Conservation (phyloP, 2,113 vertebrate genomes). For the Phalacrocorax carbo region DNA sequence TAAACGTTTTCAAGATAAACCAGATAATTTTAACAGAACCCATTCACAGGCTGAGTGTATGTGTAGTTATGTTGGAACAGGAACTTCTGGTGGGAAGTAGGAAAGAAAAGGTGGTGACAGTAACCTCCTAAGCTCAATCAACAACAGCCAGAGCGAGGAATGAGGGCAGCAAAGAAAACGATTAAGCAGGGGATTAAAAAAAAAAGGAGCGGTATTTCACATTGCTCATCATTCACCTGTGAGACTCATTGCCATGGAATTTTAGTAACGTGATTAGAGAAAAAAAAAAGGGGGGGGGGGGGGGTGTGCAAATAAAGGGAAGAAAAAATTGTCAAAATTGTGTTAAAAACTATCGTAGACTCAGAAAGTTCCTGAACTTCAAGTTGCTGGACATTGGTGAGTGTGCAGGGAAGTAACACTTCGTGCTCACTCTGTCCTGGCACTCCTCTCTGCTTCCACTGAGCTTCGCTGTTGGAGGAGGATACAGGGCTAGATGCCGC, state of each 20-base stretch:
- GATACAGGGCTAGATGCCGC: not conserved
- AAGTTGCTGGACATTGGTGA: not conserved
- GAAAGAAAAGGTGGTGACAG: not conserved
- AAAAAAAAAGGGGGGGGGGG: too few relatives aligned
- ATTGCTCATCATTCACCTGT: not conserved
- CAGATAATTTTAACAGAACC: not conserved
- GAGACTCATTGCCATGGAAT: not conserved
- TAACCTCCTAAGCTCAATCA: not conserved
- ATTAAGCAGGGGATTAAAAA: not conserved
- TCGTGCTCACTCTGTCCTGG: not conserved
- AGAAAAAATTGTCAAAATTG: not conserved
- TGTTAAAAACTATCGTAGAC: not conserved
- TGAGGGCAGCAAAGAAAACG: not conserved
- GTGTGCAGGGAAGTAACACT: not conserved
- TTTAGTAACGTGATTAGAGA: accelerated
- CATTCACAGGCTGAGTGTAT: not conserved
- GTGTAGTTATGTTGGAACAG: not conserved
- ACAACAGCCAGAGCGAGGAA: not conserved
- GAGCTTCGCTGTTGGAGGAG: not conserved
- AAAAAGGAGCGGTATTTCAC: not conserved
- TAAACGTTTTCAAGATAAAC: not conserved
- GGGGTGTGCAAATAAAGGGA: not conserved
- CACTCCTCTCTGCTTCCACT: not conserved
- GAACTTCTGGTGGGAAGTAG: not conserved
- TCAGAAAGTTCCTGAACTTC: not conserved